These are phyloP conservation scores for Tetanocera ferruginea DNA, from an alignment of 2,888 invertebrate genomes.

Conservation along the genomic window DNA sequence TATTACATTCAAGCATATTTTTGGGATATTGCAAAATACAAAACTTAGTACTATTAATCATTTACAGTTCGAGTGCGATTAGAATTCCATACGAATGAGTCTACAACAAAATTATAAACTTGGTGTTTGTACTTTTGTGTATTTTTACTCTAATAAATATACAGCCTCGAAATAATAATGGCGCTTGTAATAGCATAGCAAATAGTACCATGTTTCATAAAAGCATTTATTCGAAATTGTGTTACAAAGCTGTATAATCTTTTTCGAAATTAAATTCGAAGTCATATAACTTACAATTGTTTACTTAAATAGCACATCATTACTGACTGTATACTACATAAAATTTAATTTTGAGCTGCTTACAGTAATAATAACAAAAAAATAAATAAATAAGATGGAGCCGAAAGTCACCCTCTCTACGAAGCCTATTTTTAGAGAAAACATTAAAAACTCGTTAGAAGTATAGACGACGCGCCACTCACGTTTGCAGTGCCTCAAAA, in stretches of 20 bases:
- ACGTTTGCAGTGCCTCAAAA: background rate
- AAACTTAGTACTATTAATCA: no score
- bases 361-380: background rate
- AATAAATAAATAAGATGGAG: background rate
- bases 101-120: no score
- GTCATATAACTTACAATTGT: background rate
- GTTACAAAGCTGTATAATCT: no score
- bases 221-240: no score
- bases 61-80: no score
- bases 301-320: background rate
- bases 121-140: no score
- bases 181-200: no score
- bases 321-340: background rate
- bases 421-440: conserved; percentile 9
- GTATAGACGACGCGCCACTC: background rate
- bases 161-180: no score
- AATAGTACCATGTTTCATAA: no score
- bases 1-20: background rate
- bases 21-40: background rate
- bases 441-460: conserved; percentile 28
- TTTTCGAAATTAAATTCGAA: no score
- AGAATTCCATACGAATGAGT: no score
- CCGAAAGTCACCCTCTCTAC: conserved; percentile 14
- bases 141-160: no score
- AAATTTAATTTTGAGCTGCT: background rate